Evolutionary conservation across 2,888 invertebrate species (phyloP).

Genomic region (Agriopis leucophaearia): DNA sequence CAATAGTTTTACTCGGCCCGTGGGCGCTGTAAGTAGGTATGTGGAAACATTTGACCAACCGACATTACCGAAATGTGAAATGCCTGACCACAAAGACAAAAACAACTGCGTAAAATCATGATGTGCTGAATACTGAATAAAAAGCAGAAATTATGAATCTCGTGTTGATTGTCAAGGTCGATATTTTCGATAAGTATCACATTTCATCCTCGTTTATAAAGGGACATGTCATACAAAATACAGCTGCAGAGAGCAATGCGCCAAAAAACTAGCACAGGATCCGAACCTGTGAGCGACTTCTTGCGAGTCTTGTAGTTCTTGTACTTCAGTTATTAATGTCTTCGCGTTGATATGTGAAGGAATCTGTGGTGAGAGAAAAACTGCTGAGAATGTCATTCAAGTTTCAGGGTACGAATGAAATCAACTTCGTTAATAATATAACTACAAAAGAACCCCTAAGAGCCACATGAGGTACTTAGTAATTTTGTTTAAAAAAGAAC

Average conservation of each 20-base stretch:
- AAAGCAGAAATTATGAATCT: background rate
- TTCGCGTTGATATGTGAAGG: conserved; percentile 28
- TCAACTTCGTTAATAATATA: conserved; percentile 4
- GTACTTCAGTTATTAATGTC: conserved; percentile 30
- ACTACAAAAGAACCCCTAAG: background rate
- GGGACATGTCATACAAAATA: conserved; percentile 36
- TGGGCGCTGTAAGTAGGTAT: too few species aligned
- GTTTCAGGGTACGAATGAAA: conserved; percentile 28
- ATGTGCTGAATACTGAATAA: background rate
- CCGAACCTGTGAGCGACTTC: conserved; percentile 34
- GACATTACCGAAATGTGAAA: background rate
- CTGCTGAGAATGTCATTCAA: conserved; percentile 27
- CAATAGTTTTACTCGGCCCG: too few species aligned
- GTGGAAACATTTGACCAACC: too few species aligned
- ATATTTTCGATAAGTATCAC: conserved; percentile 8
- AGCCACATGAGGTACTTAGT: too few species aligned
- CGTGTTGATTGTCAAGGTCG: background rate
- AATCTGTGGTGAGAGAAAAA: conserved; percentile 26
- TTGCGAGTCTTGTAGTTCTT: conserved; percentile 24
- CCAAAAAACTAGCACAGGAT: conserved; percentile 58
- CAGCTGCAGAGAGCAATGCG: conserved; percentile 48
- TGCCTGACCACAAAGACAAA: background rate
- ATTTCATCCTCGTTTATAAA: conserved; percentile 13
- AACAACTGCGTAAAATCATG: background rate
- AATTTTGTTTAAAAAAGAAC: too few species aligned